Conservation (phyloP, 2,888 invertebrate genomes). For the Nasonovia ribisnigri region DNA sequence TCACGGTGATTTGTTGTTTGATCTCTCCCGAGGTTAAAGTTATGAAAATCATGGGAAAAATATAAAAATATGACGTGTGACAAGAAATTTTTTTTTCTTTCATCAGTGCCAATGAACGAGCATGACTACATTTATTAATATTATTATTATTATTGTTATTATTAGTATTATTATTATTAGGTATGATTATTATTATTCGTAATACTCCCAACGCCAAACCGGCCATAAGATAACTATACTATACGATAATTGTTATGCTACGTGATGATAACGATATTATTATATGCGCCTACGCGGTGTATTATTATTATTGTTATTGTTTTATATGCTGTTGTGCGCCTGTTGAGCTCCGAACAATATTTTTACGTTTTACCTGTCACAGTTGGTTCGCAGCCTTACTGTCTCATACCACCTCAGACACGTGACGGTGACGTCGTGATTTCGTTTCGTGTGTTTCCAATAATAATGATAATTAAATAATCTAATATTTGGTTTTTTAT, state of each 20-base stretch:
- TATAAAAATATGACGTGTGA: not conserved
- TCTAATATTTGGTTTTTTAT: not conserved
- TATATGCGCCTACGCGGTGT: not conserved
- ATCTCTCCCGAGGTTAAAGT: not conserved
- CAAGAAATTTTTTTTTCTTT: not conserved
- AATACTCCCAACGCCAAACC: not conserved
- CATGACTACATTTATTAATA: too few species aligned
- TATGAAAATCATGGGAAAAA: not conserved
- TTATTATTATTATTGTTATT: not conserved
- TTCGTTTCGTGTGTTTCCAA: not conserved
- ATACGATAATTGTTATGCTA: not conserved
- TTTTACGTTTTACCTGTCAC: not conserved
- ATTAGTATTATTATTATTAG: not conserved
- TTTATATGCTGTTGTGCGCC: not conserved
- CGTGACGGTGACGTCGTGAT: not conserved
- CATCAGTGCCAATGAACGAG: not conserved
- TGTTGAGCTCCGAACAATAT: not conserved
- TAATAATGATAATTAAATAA: not conserved
- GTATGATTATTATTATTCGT: not conserved
- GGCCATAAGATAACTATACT: not conserved
- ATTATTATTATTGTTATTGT: not conserved
- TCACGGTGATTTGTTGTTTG: not conserved
- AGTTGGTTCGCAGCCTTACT: not conserved
- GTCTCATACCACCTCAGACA: not conserved
- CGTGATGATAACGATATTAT: not conserved